A percentile compares a stretch with the other conserved stretches of the same genome.
Conservation (phyloP, 2,113 vertebrate species). For the Catagonus wagneri region DNA sequence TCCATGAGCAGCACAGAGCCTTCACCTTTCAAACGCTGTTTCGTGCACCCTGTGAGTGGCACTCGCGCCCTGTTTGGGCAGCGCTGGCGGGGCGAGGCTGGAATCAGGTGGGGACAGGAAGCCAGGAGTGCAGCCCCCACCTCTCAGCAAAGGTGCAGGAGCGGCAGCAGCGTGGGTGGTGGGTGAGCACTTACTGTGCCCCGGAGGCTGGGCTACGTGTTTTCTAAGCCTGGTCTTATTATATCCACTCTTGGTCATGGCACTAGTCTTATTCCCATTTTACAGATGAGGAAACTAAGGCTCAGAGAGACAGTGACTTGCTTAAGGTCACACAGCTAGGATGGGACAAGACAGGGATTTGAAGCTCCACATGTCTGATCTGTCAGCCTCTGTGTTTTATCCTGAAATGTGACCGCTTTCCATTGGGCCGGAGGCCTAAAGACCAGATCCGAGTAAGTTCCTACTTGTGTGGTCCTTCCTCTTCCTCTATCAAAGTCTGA, state of each 20-base stretch:
- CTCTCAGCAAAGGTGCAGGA: neutral
- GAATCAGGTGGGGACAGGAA: neutral
- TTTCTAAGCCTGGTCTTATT: neutral
- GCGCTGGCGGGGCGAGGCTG: accelerated
- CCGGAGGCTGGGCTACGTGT: accelerated
- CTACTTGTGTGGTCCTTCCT: neutral
- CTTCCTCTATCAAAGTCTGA: neutral
- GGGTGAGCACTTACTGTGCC: accelerated
- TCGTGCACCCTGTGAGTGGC: neutral
- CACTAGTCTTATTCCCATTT: neutral
- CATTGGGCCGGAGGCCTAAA: neutral
- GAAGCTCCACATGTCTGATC: neutral
- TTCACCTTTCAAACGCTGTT: constrained; percentile 38
- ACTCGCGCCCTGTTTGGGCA: neutral
- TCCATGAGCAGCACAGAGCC: constrained; percentile 28
- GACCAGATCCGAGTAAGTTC: neutral
- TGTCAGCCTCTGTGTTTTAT: neutral
- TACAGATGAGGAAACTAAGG: neutral
- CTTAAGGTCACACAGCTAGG: neutral
- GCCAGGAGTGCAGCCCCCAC: neutral
- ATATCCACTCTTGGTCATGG: neutral
- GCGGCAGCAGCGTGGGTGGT: neutral
- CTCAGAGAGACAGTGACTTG: neutral
- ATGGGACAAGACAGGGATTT: neutral
- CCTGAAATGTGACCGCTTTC: neutral